These are phyloP conservation scores for Drosophila punjabiensis DNA, from an alignment of 1,140 invertebrate genomes.

Conservation along the genomic window DNA sequence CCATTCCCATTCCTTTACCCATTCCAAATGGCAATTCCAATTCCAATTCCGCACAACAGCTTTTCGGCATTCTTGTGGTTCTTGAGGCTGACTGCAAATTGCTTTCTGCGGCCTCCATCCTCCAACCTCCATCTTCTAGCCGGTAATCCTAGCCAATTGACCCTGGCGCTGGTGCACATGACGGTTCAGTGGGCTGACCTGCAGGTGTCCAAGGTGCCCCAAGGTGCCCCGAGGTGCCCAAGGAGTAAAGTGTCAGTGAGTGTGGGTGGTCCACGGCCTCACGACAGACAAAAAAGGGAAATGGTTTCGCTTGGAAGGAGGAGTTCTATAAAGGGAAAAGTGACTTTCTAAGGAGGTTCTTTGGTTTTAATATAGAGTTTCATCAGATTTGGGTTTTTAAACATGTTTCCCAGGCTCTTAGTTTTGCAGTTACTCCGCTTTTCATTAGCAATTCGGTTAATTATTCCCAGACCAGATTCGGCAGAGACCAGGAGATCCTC, in stretches of 20 bases:
- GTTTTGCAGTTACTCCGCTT: neutral
- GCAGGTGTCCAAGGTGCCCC: slow-evolving; percentile 20
- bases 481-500: neutral
- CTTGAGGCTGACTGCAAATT: slow-evolving; percentile 67
- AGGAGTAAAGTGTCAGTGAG: neutral
- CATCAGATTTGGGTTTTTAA: too few species aligned
- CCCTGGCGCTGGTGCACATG: slow-evolving; percentile 11
- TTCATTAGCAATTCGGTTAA: too few species aligned
- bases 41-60: slow-evolving; percentile 45
- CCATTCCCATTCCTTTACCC: neutral
- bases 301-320: slow-evolving; percentile 4
- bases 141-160: slow-evolving; percentile 34
- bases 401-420: neutral
- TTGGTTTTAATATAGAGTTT: neutral
- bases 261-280: slow-evolving; percentile 23
- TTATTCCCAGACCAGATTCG: slow-evolving; percentile 18
- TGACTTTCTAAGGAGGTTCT: neutral
- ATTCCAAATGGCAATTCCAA: slow-evolving; percentile 27
- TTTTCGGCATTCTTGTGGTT: slow-evolving; percentile 68
- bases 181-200: slow-evolving; percentile 30
- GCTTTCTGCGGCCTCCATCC: slow-evolving; percentile 50
- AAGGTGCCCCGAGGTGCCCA: too few species aligned
- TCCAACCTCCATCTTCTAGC: neutral
- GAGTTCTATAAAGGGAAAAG: neutral
- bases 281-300: slow-evolving; percentile 11